A percentile compares a stretch with the other conserved stretches of the same genome.
phyloP scores from a whole-genome alignment of 1,140 invertebrate genomes.

The Belonocnema kinseyi region DNA sequence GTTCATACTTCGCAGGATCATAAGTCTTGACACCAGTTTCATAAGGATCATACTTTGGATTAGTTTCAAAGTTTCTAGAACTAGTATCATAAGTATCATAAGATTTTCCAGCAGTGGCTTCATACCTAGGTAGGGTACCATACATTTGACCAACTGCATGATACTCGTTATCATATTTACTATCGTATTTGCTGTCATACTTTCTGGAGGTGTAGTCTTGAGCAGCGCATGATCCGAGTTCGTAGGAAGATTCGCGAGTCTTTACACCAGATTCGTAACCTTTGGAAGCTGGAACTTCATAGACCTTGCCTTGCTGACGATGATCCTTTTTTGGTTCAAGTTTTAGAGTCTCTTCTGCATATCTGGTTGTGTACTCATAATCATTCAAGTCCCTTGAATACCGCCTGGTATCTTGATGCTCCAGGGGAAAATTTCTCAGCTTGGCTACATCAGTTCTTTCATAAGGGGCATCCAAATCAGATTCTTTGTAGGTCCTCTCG shows the following conservation, averaged over 20 bases:
- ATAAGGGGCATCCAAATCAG: slow-evolving; percentile 70
- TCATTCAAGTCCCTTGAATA: slow-evolving; percentile 69
- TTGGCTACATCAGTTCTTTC: slow-evolving; percentile 62
- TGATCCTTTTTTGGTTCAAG: slow-evolving; percentile 70
- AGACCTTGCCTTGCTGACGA: slow-evolving; percentile 47
- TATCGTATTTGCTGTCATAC: slow-evolving; percentile 53
- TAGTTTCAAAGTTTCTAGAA: slow-evolving; percentile 48
- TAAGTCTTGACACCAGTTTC: slow-evolving; percentile 54
- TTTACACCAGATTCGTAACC: slow-evolving; percentile 72
- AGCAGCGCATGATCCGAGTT: slow-evolving; percentile 54
- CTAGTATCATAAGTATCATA: slow-evolving; percentile 58
- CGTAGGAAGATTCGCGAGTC: slow-evolving; percentile 69
- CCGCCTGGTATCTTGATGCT: slow-evolving; percentile 61
- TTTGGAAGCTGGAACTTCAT: slow-evolving; percentile 59
- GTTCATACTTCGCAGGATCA: slow-evolving; percentile 67
- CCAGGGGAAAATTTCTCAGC: slow-evolving; percentile 57
- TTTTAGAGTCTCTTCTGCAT: slow-evolving; percentile 70
- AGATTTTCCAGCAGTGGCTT: slow-evolving; percentile 54
- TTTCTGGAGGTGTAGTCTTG: slow-evolving; percentile 56
- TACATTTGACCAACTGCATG: slow-evolving; percentile 65
- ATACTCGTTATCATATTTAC: slow-evolving; percentile 58
- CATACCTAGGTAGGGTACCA: slow-evolving; percentile 70
- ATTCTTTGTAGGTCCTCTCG: slow-evolving; percentile 68
- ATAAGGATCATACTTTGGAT: slow-evolving; percentile 62
- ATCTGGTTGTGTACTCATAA: slow-evolving; percentile 67